Evolutionary conservation across 2,797 vertebrate species (phyloP).

Genomic region (Ptychadena robeensis): DNA sequence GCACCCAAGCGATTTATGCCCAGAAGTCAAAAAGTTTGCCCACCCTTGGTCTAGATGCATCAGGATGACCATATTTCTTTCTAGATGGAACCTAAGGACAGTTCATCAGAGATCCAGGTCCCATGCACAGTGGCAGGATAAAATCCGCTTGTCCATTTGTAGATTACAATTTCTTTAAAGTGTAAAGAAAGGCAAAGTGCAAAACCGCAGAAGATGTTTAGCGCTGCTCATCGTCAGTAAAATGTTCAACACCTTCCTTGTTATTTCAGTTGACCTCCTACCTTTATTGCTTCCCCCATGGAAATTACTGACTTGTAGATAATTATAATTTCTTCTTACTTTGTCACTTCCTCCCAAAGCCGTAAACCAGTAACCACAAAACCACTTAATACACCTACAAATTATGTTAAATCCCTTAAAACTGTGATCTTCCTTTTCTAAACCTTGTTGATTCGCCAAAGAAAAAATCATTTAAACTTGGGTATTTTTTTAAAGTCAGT

Average conservation of each 20-base stretch:
- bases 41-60: too few relatives aligned
- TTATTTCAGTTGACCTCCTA: constrained; percentile 41
- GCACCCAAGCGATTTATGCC: too few relatives aligned
- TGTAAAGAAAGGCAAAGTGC: not conserved
- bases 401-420: constrained; percentile 47
- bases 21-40: too few relatives aligned
- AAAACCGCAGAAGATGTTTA: not conserved
- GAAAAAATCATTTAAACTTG: constrained; percentile 41
- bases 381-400: constrained; percentile 32
- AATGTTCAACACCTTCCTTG: constrained; percentile 14
- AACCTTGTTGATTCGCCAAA: constrained; percentile 25
- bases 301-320: constrained; percentile 54
- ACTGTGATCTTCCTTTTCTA: constrained; percentile 37
- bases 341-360: constrained; percentile 43
- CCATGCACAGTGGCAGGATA: too few relatives aligned
- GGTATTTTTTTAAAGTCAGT: constrained; percentile 52
- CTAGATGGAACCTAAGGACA: too few relatives aligned
- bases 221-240: not conserved
- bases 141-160: not conserved
- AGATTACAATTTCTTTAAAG: not conserved
- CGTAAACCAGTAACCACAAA: constrained; percentile 42
- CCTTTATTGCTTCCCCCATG: constrained; percentile 41
- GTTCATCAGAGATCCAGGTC: too few relatives aligned
- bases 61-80: too few relatives aligned
- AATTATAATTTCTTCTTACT: constrained; percentile 48